Base-by-base conservation (phyloP, 2,888 invertebrate species). In the Agrilus cyanescens region DNA sequence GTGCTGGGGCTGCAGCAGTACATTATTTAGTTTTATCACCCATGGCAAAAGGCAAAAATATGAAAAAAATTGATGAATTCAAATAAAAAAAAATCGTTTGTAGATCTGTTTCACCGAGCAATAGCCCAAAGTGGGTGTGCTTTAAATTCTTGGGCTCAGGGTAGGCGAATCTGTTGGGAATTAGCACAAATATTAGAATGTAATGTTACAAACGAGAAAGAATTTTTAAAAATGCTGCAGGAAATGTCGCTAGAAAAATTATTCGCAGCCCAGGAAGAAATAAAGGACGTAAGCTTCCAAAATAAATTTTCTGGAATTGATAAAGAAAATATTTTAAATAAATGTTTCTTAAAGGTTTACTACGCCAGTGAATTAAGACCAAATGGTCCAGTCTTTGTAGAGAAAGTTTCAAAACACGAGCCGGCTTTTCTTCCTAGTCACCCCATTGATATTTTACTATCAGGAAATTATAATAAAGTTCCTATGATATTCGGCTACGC, bases 1-100 rank as follows among this genome's bases (percentile, higher is more conserved):
- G 73, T 52, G 72, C 73, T 2, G 74, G 74, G 1, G 70, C 62
- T 7, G 66, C 64, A 15, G 66, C 70, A 3, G 62, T 68, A 1
- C 71, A 73, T 49, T 70, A 65, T 43, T 61, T 72, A 53, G 63
- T 69, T 52, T 53, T 73, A 7, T 72, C 72, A 0, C 69, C 71
- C 31, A 63, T 70, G 56, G 59, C 71, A 2, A 66, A 62, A 51
- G 63, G 63, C 55, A 48, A 33, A 57, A 67, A 8, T 68, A 67
- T 42, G 63, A 65, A 47, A 65, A 62, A 47, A 61, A 57, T 2
- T 61, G 64, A 25, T 49, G 61, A 8, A 64, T 14, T 10, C 4
- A 12, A 14, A 10, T 8, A 4, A 14, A 4, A 13, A 30, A 14
- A 15, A 38, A 31, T 31, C 12, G 10, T 10, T 36, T 40, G 1